Conservation (phyloP, 2,888 invertebrate genomes). For the Platycheirus rosarum region DNA sequence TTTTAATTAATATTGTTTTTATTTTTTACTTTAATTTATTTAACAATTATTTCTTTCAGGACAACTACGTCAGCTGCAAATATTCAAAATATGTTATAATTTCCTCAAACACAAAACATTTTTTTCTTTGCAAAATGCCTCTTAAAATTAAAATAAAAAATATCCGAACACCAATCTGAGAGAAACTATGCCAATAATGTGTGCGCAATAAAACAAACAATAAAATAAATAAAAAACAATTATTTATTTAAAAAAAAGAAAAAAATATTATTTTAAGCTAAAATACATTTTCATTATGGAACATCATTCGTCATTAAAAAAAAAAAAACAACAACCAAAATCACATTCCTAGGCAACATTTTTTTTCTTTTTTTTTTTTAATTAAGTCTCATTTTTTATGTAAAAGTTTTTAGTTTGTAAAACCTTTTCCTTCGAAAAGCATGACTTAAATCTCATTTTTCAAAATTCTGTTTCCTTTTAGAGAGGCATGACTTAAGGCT, state of each 20-base stretch:
- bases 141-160: slow-evolving; percentile 25
- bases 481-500: slow-evolving; percentile 11
- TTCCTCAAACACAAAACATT: slow-evolving; percentile 57
- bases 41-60: slow-evolving; percentile 52
- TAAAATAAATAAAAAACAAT: slow-evolving; percentile 26
- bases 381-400: slow-evolving; percentile 57
- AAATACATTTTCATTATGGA: slow-evolving; percentile 68
- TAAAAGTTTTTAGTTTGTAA: slow-evolving; percentile 50
- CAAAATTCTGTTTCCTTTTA: slow-evolving; percentile 8
- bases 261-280: slow-evolving; percentile 25
- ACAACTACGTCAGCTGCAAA: slow-evolving; percentile 47
- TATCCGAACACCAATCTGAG: slow-evolving; percentile 40
- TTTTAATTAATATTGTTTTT: neutral
- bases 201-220: slow-evolving; percentile 46
- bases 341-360: slow-evolving; percentile 65
- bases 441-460: slow-evolving; percentile 34
- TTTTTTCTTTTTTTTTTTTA: too few species aligned
- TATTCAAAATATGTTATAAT: slow-evolving; percentile 27
- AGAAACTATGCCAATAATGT: slow-evolving; percentile 73
- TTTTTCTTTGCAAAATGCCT: slow-evolving; percentile 72
- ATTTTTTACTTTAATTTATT: slow-evolving; percentile 15
- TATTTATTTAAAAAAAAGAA: slow-evolving; percentile 1
- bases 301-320: slow-evolving; percentile 59
- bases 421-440: slow-evolving; percentile 20
- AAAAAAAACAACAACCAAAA: slow-evolving; percentile 31